Base-by-base conservation (phyloP, 2,888 invertebrate species). In the Xylota sylvarum region DNA sequence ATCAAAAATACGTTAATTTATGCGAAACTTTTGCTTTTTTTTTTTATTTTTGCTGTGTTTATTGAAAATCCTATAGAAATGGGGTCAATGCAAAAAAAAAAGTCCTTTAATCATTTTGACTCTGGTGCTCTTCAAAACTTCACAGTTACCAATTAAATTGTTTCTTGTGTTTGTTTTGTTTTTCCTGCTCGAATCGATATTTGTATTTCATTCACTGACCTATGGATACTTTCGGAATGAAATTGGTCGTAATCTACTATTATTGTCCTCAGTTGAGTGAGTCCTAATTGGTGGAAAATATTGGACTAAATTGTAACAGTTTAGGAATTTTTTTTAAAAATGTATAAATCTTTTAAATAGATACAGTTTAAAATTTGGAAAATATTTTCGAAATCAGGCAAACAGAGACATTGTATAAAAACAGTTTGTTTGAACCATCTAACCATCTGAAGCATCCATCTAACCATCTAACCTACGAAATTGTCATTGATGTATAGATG, bases 1-100 rank as follows among this genome's bases (percentile, higher is more conserved):
- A 64, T 62, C 73, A 40, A 50, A 27, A 72, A 52, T 64, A 74
- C 30, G 56, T 70, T 76, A 82, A 77, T 82, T 77, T 77, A 77
- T 82, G 62, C 27, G 62, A 12, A 46, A 14, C 4, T 27, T 37
- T 56, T 12, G n/a, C n/a, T n/a, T n/a, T n/a, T n/a, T n/a, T n/a
- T n/a, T n/a, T n/a, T n/a, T n/a, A n/a, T n/a, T n/a, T n/a, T 70
- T 14, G 5, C 12, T 27, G 4, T 37, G 14, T 37, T 50, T 73
- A 65, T 55, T 67, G 52, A 35, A 50, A 50, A 19, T 50, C 5
- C 30, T 46, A 14, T 14, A 32, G n/a, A 32, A n/a, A 55, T 14
- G 32, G 55, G 12, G 23, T 27, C 48, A 14, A n/a, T 27, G 27
- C 0, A 14, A 46, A 17, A 30, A 27, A 17, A 52, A 46, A 5